Conservation (phyloP, 2,113 vertebrate genomes). For the Pongo abelii region DNA sequence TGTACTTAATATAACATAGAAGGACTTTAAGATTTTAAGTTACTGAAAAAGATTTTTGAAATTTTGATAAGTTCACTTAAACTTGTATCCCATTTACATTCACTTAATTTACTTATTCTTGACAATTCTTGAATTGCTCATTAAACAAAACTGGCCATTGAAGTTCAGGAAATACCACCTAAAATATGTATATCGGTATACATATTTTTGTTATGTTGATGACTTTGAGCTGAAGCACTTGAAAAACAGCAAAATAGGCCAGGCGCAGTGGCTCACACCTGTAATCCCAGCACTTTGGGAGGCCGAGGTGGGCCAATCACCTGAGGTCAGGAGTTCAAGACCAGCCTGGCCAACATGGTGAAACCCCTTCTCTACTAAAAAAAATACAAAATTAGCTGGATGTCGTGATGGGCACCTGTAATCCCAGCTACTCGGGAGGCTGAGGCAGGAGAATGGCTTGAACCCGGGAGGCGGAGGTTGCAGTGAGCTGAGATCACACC, state of each 20-base stretch:
- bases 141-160: neutral
- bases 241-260: neutral
- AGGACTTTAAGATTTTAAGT: neutral
- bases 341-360: too few species aligned
- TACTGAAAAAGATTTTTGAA: neutral
- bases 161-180: neutral
- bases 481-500: too few species aligned
- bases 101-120: neutral
- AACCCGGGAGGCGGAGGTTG: too few species aligned
- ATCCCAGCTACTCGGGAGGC: too few species aligned
- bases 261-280: too few species aligned
- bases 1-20: neutral
- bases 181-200: neutral
- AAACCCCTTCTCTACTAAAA: too few species aligned
- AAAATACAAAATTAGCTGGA: too few species aligned
- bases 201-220: neutral
- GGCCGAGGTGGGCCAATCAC: too few species aligned
- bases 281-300: too few species aligned
- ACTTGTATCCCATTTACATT: neutral
- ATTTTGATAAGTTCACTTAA: neutral
- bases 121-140: neutral
- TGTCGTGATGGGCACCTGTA: too few species aligned
- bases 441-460: too few species aligned
- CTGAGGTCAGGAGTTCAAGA: too few species aligned
- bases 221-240: neutral